Percentiles rank a stretch among this genome's conserved stretches.
Conservation (phyloP, 2,797 vertebrate species). For the Protonibea diacanthus region DNA sequence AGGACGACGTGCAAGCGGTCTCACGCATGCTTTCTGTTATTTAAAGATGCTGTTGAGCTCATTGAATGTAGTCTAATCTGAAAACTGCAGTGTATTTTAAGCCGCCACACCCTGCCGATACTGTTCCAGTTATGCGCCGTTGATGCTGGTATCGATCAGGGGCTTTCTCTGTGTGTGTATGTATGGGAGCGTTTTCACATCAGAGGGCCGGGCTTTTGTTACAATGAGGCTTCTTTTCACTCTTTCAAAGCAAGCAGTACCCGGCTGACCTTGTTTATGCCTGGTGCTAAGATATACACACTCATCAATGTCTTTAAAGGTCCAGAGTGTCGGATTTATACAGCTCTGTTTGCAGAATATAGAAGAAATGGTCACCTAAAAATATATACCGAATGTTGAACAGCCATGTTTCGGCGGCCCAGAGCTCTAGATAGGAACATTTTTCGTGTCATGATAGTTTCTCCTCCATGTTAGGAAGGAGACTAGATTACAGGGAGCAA, state of each 20-base stretch:
- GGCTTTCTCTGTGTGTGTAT: conserved; percentile 49
- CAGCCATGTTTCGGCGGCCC: no score
- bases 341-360: no score
- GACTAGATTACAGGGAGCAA: no score
- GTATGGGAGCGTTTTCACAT: no score
- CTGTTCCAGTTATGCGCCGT: conserved; percentile 37
- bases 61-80: background rate
- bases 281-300: background rate
- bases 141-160: conserved; percentile 46
- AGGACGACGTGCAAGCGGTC: background rate
- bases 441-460: no score
- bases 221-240: conserved; percentile 19
- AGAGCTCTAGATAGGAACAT: no score
- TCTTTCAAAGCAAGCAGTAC: background rate
- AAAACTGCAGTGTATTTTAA: conserved; percentile 16
- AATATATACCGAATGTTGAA: no score
- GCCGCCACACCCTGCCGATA: conserved; percentile 4
- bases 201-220: conserved; percentile 1
- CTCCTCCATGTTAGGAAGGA: no score
- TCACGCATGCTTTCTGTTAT: background rate
- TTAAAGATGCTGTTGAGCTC: background rate
- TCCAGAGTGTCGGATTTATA: background rate
- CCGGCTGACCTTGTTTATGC: background rate
- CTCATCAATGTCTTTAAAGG: background rate
- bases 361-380: no score